Base-by-base conservation (phyloP, 2,797 vertebrate genomes). In the Helarctos malayanus region DNA sequence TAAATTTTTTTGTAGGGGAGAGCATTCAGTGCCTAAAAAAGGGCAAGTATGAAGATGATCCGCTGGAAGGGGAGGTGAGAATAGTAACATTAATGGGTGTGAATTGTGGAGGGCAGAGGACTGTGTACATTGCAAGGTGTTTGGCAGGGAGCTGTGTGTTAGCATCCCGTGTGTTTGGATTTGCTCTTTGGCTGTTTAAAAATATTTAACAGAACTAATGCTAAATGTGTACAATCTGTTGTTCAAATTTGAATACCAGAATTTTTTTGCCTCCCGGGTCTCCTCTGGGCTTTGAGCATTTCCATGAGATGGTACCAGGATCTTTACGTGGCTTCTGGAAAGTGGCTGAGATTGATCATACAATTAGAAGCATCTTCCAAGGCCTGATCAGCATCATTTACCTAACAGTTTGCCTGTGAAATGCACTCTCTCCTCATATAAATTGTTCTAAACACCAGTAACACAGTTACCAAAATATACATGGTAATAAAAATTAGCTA, bases 181-280 rank as follows among this genome's bases (percentile, higher is more conserved):
- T 93, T 95, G 78, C 12, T 49, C 45, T 92, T 52, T 63, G 57
- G 29, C 54, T 95, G 68, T 81, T 95, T 96, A 41, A 95, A 96
- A 97, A 90, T 94, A 93, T 94, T 97, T 89, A 90, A 54, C 18
- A 79, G 65, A 92, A 91, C 94, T 87, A 79, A 25, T 79, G 85
- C 56, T 49, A 41, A 87, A 29, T 78, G 25, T 89, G 61, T 85
- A 38, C 18, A 88, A 88, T 56, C 71, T 91, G 29, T 85, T 94
- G 41, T 71, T 96, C 59, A 89, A 16, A 65, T 86, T 84, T 49
- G 52, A 95, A 15, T 75, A 6, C 47, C 35, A 16, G 41, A 41
- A 6, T 41, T 41, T 41, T 41, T 41, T 41, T 41, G 1, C 41
- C 6, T 5, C 41, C 41, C 6, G 41, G 47, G 63, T 91, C 13